Evolutionary conservation across 2,888 invertebrate genomes (phyloP).

Genomic region (Cephus nigrinus): DNA sequence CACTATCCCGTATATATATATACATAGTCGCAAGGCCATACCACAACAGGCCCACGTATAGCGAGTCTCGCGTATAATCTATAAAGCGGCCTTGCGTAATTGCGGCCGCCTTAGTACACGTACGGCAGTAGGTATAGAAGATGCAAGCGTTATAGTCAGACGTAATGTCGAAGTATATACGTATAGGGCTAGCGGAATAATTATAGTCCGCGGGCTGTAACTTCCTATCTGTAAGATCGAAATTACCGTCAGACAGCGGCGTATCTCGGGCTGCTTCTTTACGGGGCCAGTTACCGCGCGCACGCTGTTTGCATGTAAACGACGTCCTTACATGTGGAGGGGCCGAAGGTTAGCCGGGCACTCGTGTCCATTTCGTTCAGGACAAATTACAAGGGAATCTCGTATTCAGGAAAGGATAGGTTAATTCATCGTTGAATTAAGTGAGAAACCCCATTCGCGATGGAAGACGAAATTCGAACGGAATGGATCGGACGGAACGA

Average conservation of each 20-base stretch:
- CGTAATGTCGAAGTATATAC: slow-evolving; percentile 10
- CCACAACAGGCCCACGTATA: not conserved
- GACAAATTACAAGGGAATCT: slow-evolving; percentile 34
- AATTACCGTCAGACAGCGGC: slow-evolving; percentile 45
- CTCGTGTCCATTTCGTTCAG: slow-evolving; percentile 37
- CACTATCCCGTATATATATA: not conserved
- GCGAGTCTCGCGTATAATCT: not conserved
- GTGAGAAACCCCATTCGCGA: not conserved
- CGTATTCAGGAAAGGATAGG: slow-evolving; percentile 19
- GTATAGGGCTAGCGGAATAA: slow-evolving; percentile 33
- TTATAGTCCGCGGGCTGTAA: slow-evolving; percentile 45
- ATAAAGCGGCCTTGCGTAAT: not conserved
- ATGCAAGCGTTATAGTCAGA: slow-evolving; percentile 5
- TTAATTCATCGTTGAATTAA: slow-evolving; percentile 22
- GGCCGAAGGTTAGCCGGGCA: slow-evolving; percentile 37
- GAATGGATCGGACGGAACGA: not conserved
- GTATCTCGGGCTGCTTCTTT: slow-evolving; percentile 52
- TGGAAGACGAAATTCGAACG: not conserved
- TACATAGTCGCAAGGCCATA: not conserved
- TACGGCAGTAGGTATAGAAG: not conserved
- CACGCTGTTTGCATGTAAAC: slow-evolving; percentile 53
- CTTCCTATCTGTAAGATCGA: slow-evolving; percentile 50
- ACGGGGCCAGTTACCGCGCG: slow-evolving; percentile 43
- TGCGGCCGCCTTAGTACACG: not conserved
- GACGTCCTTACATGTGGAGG: slow-evolving; percentile 44